A percentile compares a stretch with the other conserved stretches of the same genome.
Conservation (phyloP, 2,113 vertebrate genomes). For the Acanthochromis polyacanthus region DNA sequence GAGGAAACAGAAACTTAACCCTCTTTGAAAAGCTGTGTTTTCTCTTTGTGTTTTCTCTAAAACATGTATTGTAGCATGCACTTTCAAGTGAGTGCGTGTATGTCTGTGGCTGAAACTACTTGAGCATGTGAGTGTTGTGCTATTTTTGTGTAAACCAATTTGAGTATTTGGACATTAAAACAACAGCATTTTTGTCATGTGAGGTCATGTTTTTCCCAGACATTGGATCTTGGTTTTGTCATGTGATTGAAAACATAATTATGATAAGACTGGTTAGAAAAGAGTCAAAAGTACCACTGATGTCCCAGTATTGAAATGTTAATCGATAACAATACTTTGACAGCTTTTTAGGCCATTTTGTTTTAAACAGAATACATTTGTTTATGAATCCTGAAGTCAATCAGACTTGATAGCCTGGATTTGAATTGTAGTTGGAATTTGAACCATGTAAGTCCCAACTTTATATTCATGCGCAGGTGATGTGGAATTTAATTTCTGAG, state of each 20-base stretch:
- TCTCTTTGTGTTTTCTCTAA: background rate
- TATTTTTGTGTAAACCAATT: slow-evolving; percentile 13
- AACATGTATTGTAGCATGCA: background rate
- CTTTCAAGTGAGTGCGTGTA: background rate
- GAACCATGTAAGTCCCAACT: background rate
- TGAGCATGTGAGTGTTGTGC: background rate
- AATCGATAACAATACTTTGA: background rate
- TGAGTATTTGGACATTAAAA: background rate
- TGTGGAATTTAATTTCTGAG: background rate
- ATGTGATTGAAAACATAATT: background rate
- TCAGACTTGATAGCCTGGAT: no score
- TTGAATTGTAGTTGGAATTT: no score
- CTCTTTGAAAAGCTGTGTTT: background rate
- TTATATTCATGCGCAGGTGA: background rate
- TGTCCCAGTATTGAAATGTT: background rate
- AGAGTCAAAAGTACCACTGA: background rate
- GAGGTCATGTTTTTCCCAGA: slow-evolving; percentile 22
- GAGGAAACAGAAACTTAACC: slow-evolving; percentile 52
- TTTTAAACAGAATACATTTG: background rate
- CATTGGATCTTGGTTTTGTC: background rate
- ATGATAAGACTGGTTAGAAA: background rate
- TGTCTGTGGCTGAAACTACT: background rate
- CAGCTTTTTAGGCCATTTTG: background rate
- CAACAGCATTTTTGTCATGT: slow-evolving; percentile 37
- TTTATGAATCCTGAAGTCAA: background rate